These are phyloP conservation scores for Epiblema foenella DNA, from an alignment of 2,888 invertebrate genomes.

Conservation along the genomic window DNA sequence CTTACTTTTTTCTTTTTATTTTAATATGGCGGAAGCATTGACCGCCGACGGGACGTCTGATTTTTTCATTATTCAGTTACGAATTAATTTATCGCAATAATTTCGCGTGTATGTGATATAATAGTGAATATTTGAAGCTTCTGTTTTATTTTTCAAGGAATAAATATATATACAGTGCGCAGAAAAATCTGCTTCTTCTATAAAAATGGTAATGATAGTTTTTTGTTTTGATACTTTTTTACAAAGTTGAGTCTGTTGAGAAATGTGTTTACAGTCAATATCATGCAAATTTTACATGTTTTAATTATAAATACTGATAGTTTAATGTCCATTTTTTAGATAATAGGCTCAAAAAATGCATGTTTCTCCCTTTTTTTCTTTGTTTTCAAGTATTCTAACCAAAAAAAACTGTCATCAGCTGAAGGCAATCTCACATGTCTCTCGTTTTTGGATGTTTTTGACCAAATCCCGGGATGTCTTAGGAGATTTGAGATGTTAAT, in stretches of 20 bases:
- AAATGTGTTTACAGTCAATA: slow-evolving; percentile 65
- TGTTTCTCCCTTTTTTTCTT: slow-evolving; percentile 76
- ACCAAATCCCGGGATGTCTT: slow-evolving; percentile 57
- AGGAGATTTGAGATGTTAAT: slow-evolving; percentile 67
- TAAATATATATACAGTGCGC: slow-evolving; percentile 48
- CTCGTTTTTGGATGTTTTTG: slow-evolving; percentile 67
- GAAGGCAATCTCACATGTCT: slow-evolving; percentile 78
- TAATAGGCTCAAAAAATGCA: slow-evolving; percentile 55
- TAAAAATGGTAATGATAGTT: slow-evolving; percentile 85
- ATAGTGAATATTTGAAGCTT: slow-evolving; percentile 57
- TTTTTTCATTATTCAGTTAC: slow-evolving; percentile 68
- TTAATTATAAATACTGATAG: slow-evolving; percentile 40
- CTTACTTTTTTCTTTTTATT: slow-evolving; percentile 76
- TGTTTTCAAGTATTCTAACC: slow-evolving; percentile 82
- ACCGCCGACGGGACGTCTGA: slow-evolving; percentile 79
- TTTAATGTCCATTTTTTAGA: slow-evolving; percentile 41
- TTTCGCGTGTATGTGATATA: slow-evolving; percentile 61
- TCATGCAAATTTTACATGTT: slow-evolving; percentile 49
- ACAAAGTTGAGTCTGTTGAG: slow-evolving; percentile 74
- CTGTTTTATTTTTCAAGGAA: slow-evolving; percentile 51
- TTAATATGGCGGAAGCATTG: slow-evolving; percentile 84
- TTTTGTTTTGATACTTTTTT: slow-evolving; percentile 86
- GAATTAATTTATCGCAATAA: slow-evolving; percentile 59
- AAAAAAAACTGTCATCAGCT: slow-evolving; percentile 79
- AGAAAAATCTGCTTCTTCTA: slow-evolving; percentile 56